Evolutionary conservation across 2,888 invertebrate species (phyloP), one percentile per base, ranked within the genome.

Genomic region (Parnassius smintheus): DNA sequence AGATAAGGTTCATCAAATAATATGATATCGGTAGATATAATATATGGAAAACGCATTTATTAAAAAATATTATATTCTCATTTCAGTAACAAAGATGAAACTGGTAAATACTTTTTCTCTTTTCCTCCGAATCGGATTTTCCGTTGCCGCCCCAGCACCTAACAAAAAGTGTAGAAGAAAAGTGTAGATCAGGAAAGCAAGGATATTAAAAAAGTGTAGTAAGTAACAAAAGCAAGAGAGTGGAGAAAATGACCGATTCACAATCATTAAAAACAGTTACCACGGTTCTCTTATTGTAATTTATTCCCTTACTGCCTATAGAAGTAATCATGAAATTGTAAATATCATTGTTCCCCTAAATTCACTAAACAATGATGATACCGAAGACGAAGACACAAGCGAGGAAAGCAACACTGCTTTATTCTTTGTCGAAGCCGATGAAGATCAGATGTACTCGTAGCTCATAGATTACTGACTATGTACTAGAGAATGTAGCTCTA

Each of bases 351-450:
- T 76, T 0, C 80, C 82, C 0, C 10, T 81, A 2, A 81, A 81
- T 57, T 65, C 68, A 10, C 63, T 79, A 0, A 80, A 79, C 66
- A 72, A 78, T n/a, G 72, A 70, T 9, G 70, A 70, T 0, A 63
- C 57, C 2, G 68, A 68, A 4, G 62, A 62, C 42, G 51, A 60
- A 10, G 50, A 60, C 18, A 61, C 69, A 0, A 65, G 71, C 0
- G 70, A 73, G 2, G 65, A 68, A 2, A 59, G 66, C 9, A 48
- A 53, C 25, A 57, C 70, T 0, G 25, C 62, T 8, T 2, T 67
- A 0, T 85, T 82, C 69, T 79, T 80, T 48, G 74, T 73, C 9
- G 70, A 73, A 71, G 82, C 76, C 44, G 81, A 82, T 13, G 58
- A 65, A 2, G 66, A n/a, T n/a, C n/a, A n/a, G n/a, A n/a, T n/a